phyloP scores from a whole-genome alignment of 2,888 invertebrate species.

The Machimus rusticus region DNA sequence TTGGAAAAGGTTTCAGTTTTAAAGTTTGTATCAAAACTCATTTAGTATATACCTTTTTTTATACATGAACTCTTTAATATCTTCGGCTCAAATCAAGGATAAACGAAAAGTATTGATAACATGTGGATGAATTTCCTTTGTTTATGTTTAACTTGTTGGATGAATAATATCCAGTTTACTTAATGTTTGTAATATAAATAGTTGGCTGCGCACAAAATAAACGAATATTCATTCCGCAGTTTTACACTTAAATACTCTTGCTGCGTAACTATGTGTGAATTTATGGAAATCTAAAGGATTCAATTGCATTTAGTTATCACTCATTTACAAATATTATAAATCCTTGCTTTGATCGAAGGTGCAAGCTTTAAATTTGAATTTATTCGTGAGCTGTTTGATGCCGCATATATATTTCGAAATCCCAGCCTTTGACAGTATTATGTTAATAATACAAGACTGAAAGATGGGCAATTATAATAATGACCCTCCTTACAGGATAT shows the following conservation, averaged over 20 bases:
- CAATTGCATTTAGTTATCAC: background rate
- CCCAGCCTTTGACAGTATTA: background rate
- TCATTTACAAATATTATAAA: background rate
- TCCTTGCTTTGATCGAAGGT: background rate
- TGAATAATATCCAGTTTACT: background rate
- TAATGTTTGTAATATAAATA: background rate
- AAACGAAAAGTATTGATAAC: background rate
- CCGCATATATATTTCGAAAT: background rate
- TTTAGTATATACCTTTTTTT: background rate
- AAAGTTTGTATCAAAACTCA: background rate
- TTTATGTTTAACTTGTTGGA: background rate
- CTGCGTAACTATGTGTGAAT: background rate
- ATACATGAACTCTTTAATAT: background rate
- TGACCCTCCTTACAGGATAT: background rate
- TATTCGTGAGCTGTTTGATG: background rate
- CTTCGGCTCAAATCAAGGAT: background rate
- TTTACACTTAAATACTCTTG: background rate
- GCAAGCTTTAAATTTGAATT: background rate
- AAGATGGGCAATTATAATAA: background rate
- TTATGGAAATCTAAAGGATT: background rate
- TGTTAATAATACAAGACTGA: background rate
- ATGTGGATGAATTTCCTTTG: background rate
- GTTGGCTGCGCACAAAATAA: background rate
- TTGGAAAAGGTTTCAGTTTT: constrained; percentile 30
- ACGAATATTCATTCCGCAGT: background rate